Base-by-base conservation (phyloP, 2,888 invertebrate species). In the Tetheella fluctuosa region DNA sequence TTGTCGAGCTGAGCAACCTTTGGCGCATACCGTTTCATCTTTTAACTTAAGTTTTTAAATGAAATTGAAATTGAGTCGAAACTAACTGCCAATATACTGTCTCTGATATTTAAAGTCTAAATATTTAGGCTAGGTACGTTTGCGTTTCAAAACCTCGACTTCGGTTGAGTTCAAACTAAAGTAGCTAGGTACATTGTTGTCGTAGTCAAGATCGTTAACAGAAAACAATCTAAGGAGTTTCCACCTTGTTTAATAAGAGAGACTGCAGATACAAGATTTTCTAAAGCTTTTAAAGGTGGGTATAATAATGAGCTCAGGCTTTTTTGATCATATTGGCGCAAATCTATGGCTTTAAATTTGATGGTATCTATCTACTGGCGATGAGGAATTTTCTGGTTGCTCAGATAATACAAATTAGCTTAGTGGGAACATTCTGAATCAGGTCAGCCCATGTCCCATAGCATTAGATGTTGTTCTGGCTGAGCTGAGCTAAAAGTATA, bases 1-100 rank as follows among this genome's bases (percentile, higher is more conserved):
- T 71, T 69, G 68, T 61, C 63, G 64, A 64, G 48, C 17, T 71
- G 74, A 69, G 64, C 71, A 54, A 30, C 54, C 54, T 25, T 30
- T 54, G 54, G 30, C 17, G 30, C 53, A 53, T 53, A 53, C 53
- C 15, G 53, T 53, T 53, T 28, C 15, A n/a, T 8, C 53, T 53
- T 23, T 17, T n/a, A 28, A 53, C 53, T 28, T n/a, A 7, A 23
- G 28, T 28, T 28, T 53, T 28, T 23, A 8, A 17, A 42, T 17
- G 13, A 28, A 25, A 28, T 25, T 13, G 23, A 23, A 1, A 10
- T 52, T 52, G n/a, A n/a, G n/a, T n/a, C n/a, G n/a, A n/a, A n/a
- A n/a, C n/a, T n/a, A 39, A 5, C 39, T 39, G 39, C 39, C n/a
- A 39, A n/a, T n/a, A 39, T 39, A 39, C 7, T n/a, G 39, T n/a